Conservation (phyloP, 2,888 invertebrate genomes). For the Sesia bembeciformis region DNA sequence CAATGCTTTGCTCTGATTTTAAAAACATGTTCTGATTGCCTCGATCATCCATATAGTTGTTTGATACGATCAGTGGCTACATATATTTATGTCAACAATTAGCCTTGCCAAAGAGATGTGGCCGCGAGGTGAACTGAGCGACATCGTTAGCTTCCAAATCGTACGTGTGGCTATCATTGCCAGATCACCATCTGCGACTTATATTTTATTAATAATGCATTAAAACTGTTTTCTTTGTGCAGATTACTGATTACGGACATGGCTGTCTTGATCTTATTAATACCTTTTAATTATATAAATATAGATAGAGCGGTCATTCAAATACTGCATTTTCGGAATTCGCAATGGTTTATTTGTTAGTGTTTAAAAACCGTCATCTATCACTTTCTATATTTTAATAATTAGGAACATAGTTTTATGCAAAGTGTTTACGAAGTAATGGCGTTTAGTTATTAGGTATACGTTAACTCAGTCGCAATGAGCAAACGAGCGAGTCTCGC, state of each 20-base stretch:
- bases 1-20: too few species aligned
- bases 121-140: constrained; percentile 4
- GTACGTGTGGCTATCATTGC: neutral
- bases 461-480: too few species aligned
- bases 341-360: neutral
- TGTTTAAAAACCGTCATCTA: neutral
- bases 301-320: neutral
- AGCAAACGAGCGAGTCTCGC: constrained; percentile 20
- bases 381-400: neutral
- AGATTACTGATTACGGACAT: too few species aligned
- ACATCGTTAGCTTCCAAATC: neutral
- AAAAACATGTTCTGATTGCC: too few species aligned
- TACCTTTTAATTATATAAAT: too few species aligned
- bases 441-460: too few species aligned
- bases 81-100: constrained; percentile 24
- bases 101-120: constrained; percentile 17
- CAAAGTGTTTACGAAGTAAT: neutral
- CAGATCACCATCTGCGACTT: neutral
- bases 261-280: neutral
- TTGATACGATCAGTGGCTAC: neutral
- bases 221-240: too few species aligned
- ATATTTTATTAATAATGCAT: neutral
- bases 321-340: neutral
- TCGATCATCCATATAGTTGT: too few species aligned
- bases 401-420: neutral